phyloP scores from a whole-genome alignment of 30 jellyfish, hydroid and myxozoan species.

The Aurelia aurita complex sp. Pacific region DNA sequence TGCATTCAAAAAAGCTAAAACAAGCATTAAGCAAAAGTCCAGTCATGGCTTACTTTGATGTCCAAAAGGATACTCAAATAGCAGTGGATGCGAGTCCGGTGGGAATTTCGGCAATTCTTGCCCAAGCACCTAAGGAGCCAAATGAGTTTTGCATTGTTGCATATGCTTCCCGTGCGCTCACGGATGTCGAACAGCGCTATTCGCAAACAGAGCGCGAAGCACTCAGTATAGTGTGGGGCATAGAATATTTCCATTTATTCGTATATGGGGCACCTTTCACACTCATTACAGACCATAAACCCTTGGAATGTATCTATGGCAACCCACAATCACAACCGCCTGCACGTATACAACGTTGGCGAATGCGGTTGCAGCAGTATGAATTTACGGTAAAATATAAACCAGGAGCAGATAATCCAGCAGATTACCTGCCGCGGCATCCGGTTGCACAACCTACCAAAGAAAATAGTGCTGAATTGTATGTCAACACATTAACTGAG shows the following conservation, averaged over 20 bases:
- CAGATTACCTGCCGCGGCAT: not conserved
- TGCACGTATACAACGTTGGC: conserved; percentile 19
- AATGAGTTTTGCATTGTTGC: not conserved
- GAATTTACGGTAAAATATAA: too few species aligned
- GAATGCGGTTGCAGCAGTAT: too few species aligned
- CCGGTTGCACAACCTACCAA: not conserved
- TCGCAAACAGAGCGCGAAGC: too few species aligned
- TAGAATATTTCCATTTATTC: conserved; percentile 6
- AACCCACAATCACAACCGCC: conserved; percentile 21
- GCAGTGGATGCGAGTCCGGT: not conserved
- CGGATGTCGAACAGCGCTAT: too few species aligned
- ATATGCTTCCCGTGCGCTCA: too few species aligned
- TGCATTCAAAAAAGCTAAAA: conserved; percentile 15
- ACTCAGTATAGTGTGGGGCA: not conserved
- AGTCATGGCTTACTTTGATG: conserved; percentile 28
- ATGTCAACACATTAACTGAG: not conserved
- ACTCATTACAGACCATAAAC: conserved; percentile 31
- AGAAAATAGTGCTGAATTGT: too few species aligned
- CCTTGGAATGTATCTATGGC: not conserved
- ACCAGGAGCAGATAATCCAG: too few species aligned
- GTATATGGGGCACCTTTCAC: too few species aligned
- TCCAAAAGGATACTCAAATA: conserved; percentile 17
- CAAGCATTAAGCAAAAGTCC: not conserved
- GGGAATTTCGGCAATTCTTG: conserved; percentile 32
- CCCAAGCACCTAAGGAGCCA: not conserved